Evolutionary conservation across 2,113 vertebrate genomes (phyloP), one percentile per base, ranked within the genome.

Genomic region (Cyphotilapia sp.): DNA sequence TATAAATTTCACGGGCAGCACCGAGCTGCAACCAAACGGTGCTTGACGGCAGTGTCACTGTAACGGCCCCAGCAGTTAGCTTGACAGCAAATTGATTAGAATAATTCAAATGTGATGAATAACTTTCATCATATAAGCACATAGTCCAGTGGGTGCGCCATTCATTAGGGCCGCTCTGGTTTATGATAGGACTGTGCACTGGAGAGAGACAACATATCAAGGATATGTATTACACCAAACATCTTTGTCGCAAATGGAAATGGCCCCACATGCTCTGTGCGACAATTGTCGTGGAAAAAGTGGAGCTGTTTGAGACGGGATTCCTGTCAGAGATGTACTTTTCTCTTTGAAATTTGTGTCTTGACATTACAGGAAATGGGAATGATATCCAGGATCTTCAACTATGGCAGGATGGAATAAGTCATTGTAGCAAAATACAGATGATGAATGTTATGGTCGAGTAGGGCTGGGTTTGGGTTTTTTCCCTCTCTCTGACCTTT

Each of bases 21-120:
- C 91, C 93, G 95, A 96, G 98, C 95, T 96, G 97, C 98, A 97
- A 97, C 89, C 97, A 98, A 97, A 97, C 97, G 97, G 96, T 94
- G 94, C 96, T 97, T 96, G 94, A 95, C 96, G 95, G 92, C 94
- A 94, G 97, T 96, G 95, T 97, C 97, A 97, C 97, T 97, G 97
- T 97, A 97, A 96, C 96, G 97, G 97, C 96, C 96, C 84, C 89
- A 96, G 97, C 97, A 97, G 97, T 97, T 98, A 97, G 97, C 97
- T 97, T 97, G 97, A 98, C 97, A 97, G 97, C 96, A 97, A 98
- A 98, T 97, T 98, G 97, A 98, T 98, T 97, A 98, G 98, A 98
- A 98, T 97, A 97, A 97, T 97, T 98, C 97, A 98, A 97, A 96
- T 96, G 97, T 98, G 97, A 99, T 98, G 97, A 97, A 98, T 97